Evolutionary conservation across 2,113 vertebrate genomes (phyloP), one percentile per base, ranked within the genome.

Genomic region (Atlantisia rogersi): DNA sequence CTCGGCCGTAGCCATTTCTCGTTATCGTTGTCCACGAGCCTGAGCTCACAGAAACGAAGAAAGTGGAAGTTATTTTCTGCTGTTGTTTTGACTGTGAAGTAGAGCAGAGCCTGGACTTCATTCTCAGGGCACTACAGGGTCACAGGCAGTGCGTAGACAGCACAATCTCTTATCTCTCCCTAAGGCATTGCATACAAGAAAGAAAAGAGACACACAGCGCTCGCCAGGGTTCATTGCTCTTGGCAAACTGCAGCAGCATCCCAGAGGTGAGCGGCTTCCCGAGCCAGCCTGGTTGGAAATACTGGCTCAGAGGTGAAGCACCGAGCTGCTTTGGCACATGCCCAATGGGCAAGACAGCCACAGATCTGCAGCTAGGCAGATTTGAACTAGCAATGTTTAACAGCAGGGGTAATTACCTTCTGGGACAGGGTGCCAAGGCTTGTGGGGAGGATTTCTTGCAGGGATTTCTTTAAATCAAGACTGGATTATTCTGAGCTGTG

Each of bases 31-130:
- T 42, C 59, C 39, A 16, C 10, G 50, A 86, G 74, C 26, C 50
- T 0, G 0, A 87, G 74, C 60, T 56, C 67, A 29, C 44, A 12
- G 18, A 89, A 94, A 53, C 10, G 15, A 94, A 75, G 87, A 81
- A 95, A 93, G 74, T 78, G 40, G 76, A 95, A 92, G 82, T 35
- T 75, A 94, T 91, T 96, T 95, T 90, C 88, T 88, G 56, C 84
- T 83, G 52, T 82, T 97, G 92, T 90, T 96, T 97, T 92, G 95
- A 96, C 95, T 90, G 80, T 80, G 89, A 89, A 91, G 63, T 73
- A 87, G 86, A 95, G 80, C 55, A 0, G 59, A 95, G 77, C 56
- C 44, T 82, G 29, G 77, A 90, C 96, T 95, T 94, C 82, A 84
- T 68, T 95, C 79, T 78, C 77, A 59, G 94, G 77, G 80, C 42